These are phyloP conservation scores for Heliconius hortense DNA, from an alignment of 2,888 invertebrate genomes.

Conservation along the genomic window DNA sequence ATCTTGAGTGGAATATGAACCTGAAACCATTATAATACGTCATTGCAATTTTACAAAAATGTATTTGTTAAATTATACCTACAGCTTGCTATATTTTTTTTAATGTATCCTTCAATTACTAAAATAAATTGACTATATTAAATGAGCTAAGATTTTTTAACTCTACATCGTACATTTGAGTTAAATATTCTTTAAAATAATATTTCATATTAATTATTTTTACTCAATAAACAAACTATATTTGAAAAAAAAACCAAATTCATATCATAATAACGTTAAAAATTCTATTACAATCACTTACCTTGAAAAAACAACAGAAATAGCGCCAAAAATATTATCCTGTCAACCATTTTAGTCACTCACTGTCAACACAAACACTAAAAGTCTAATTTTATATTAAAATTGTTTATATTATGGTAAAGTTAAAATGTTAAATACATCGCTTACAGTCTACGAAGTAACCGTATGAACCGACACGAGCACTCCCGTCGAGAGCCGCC, in stretches of 20 bases:
- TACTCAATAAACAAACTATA: not conserved
- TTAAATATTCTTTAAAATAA: not conserved
- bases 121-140: not conserved
- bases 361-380: slow-evolving; percentile 10
- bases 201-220: not conserved
- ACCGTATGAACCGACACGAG: slow-evolving; percentile 7
- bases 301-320: slow-evolving; percentile 66
- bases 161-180: no score
- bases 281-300: slow-evolving; percentile 50
- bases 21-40: not conserved
- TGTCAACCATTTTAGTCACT: slow-evolving; percentile 56
- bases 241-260: slow-evolving; percentile 7
- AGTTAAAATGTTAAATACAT: slow-evolving; percentile 32
- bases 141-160: not conserved
- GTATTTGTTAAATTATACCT: not conserved
- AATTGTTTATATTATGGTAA: not conserved
- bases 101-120: no score
- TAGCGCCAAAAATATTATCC: slow-evolving; percentile 55
- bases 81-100: not conserved
- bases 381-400: not conserved
- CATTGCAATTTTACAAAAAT: not conserved
- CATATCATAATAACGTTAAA: not conserved
- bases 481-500: slow-evolving; percentile 7
- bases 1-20: not conserved
- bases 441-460: slow-evolving; percentile 10